Conservation (phyloP, 2,888 invertebrate species). For the Leptopilina drosophilae region DNA sequence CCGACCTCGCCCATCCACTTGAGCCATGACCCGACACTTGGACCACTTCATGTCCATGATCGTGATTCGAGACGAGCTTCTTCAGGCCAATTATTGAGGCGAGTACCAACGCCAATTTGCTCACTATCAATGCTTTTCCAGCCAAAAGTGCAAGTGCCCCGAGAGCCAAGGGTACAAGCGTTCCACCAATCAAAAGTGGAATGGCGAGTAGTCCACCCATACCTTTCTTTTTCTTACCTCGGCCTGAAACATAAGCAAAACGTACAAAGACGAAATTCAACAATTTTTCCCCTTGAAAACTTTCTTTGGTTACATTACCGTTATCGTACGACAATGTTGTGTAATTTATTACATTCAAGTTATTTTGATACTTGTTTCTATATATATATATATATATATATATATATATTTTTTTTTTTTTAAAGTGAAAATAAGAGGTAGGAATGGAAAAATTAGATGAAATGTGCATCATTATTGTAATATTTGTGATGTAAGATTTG, state of each 20-base stretch:
- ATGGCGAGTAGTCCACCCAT: conserved; percentile 86
- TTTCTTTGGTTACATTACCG: no score
- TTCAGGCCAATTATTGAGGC: conserved; percentile 92
- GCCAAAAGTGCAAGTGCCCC: conserved; percentile 89
- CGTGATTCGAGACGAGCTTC: conserved; percentile 85
- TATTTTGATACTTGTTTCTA: not conserved
- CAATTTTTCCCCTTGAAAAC: not conserved
- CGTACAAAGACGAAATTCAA: not conserved
- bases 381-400: not conserved
- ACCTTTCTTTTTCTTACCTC: conserved; percentile 85
- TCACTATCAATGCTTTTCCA: conserved; percentile 91
- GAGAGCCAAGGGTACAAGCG: conserved; percentile 88
- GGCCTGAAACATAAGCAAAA: conserved; percentile 68
- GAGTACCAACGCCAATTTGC: conserved; percentile 88
- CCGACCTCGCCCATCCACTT: conserved; percentile 86
- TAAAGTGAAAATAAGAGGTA: no score
- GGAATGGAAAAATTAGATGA: no score
- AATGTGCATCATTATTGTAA: no score
- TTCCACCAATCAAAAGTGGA: conserved; percentile 88
- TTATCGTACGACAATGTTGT: not conserved
- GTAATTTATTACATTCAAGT: not conserved
- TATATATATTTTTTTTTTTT: not conserved
- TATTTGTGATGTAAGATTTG: no score
- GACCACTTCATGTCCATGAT: conserved; percentile 82
- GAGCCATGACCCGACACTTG: conserved; percentile 81